Evolutionary conservation across 1,140 invertebrate genomes (phyloP).

Genomic region (Saxidomus purpurata): DNA sequence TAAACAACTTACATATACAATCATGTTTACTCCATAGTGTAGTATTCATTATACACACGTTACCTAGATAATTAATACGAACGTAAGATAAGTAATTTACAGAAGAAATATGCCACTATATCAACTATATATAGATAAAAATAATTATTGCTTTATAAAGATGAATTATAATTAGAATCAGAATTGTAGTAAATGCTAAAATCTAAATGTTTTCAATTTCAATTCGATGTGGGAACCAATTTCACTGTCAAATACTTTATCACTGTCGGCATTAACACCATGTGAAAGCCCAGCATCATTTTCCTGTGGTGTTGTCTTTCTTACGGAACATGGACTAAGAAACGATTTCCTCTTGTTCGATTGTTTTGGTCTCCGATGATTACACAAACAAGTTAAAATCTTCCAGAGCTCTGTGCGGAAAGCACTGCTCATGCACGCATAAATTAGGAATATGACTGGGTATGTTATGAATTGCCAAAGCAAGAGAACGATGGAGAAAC

Average conservation of each 20-base stretch:
- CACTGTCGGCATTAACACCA: not conserved
- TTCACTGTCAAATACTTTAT: not conserved
- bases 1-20: too few relatives aligned
- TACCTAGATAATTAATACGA: too few relatives aligned
- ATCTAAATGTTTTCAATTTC: too few relatives aligned
- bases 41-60: too few relatives aligned
- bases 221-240: too few relatives aligned
- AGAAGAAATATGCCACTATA: too few relatives aligned
- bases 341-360: not conserved
- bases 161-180: too few relatives aligned
- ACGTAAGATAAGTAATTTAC: too few relatives aligned
- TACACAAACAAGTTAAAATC: not conserved
- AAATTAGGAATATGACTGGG: conserved; percentile 32
- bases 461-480: conserved; percentile 51
- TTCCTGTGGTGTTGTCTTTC: not conserved
- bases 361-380: not conserved
- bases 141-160: too few relatives aligned
- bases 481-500: not conserved
- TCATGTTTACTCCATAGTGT: too few relatives aligned
- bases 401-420: conserved; percentile 29
- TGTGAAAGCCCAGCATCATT: not conserved
- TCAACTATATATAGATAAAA: too few relatives aligned
- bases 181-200: too few relatives aligned
- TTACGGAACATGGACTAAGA: conserved; percentile 54
- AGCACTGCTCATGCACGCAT: conserved; percentile 24